These are phyloP conservation scores for Labeo catla DNA, from an alignment of 2,113 vertebrate species.

Conservation along the genomic window DNA sequence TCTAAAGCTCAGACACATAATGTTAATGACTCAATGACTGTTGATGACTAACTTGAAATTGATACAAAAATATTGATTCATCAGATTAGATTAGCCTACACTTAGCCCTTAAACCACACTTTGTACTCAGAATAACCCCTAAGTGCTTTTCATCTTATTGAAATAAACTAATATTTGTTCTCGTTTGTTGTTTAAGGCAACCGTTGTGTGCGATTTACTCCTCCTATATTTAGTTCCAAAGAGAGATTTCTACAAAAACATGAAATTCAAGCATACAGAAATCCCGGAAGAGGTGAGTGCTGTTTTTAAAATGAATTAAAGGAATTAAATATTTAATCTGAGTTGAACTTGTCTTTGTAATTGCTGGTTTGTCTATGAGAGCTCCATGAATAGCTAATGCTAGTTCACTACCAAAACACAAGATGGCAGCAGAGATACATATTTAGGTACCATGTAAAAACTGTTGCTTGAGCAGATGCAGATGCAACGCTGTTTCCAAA, in stretches of 20 bases:
- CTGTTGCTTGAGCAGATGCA: not conserved
- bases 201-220: constrained; percentile 92
- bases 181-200: constrained; percentile 78
- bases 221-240: constrained; percentile 89
- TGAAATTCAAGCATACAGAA: constrained; percentile 92
- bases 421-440: constrained; percentile 64
- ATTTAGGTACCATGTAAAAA: not conserved
- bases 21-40: too few species aligned
- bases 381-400: not conserved
- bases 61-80: not conserved
- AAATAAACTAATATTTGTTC: not conserved
- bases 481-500: not conserved
- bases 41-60: too few species aligned
- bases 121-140: not conserved
- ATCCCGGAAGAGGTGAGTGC: constrained; percentile 65
- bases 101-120: not conserved
- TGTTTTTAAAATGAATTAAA: not conserved
- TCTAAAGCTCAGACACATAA: too few species aligned
- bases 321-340: not conserved
- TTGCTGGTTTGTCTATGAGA: not conserved
- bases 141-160: not conserved
- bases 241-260: constrained; percentile 92
- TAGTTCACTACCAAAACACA: constrained; percentile 51
- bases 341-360: not conserved
- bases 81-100: not conserved